Evolutionary conservation across 1,140 invertebrate species (phyloP).

Genomic region (Pseudomyrmex cubaensis): DNA sequence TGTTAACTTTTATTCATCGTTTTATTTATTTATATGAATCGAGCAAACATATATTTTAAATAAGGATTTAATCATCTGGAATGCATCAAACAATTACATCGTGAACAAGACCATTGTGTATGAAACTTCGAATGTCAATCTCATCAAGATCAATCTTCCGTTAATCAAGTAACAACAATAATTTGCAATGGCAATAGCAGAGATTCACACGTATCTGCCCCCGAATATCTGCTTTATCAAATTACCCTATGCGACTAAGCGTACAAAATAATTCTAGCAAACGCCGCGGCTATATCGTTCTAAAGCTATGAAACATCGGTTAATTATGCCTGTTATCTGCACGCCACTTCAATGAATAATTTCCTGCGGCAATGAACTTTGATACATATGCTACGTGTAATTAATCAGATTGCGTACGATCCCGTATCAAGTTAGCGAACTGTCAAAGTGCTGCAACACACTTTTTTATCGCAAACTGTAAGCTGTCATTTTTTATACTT

Average conservation of each 20-base stretch:
- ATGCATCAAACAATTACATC: too few relatives aligned
- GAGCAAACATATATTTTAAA: conserved; percentile 11
- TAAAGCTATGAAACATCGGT: conserved; percentile 55
- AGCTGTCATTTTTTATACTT: neutral
- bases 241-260: conserved; percentile 32
- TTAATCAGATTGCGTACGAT: conserved; percentile 60
- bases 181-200: conserved; percentile 25
- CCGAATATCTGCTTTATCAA: conserved; percentile 42
- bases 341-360: conserved; percentile 60
- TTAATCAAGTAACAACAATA: conserved; percentile 22
- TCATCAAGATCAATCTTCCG: conserved; percentile 4
- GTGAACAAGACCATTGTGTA: neutral
- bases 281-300: conserved; percentile 47
- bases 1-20: neutral
- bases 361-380: conserved; percentile 58
- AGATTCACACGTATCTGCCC: conserved; percentile 12
- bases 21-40: neutral
- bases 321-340: conserved; percentile 62
- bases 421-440: conserved; percentile 39
- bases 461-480: conserved; percentile 42
- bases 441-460: conserved; percentile 17
- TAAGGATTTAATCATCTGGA: neutral
- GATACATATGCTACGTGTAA: conserved; percentile 54
- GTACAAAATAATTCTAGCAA: conserved; percentile 46
- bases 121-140: conserved; percentile 4